Evolutionary conservation across 2,888 invertebrate genomes (phyloP).

Genomic region (Habrosyne pyritoides): DNA sequence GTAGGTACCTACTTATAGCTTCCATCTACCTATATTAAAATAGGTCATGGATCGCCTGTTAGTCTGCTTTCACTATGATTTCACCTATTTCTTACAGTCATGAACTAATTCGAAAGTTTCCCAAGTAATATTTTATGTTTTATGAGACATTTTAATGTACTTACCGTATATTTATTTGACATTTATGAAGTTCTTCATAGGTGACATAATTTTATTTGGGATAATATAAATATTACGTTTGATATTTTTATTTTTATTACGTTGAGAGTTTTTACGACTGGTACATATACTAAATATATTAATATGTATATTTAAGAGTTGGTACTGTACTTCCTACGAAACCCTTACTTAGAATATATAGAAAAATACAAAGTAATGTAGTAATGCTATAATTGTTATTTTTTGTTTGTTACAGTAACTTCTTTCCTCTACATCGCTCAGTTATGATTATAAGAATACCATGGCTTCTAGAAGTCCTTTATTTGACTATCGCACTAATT

Average conservation of each 20-base stretch:
- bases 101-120: constrained; percentile 40
- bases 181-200: constrained; percentile 18
- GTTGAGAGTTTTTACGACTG: constrained; percentile 30
- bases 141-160: constrained; percentile 32
- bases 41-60: constrained; percentile 39
- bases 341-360: no score
- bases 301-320: constrained; percentile 14
- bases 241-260: constrained; percentile 12
- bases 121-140: constrained; percentile 31
- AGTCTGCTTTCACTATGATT: constrained; percentile 63
- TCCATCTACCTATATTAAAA: constrained; percentile 19
- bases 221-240: neutral
- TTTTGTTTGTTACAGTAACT: constrained; percentile 59
- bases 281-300: neutral
- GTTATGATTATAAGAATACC: constrained; percentile 76
- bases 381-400: constrained; percentile 9
- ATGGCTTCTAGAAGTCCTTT: constrained; percentile 62
- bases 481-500: constrained; percentile 39
- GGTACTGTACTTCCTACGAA: constrained; percentile 11
- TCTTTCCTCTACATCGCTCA: constrained; percentile 44
- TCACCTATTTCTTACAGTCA: constrained; percentile 26
- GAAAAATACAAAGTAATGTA: no score
- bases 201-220: constrained; percentile 22
- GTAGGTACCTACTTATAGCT: constrained; percentile 2
- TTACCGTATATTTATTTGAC: constrained; percentile 8